A percentile compares a stretch with the other conserved stretches of the same genome.
phyloP scores from a whole-genome alignment of 2,888 invertebrate species.

The Platycheirus albimanus region DNA sequence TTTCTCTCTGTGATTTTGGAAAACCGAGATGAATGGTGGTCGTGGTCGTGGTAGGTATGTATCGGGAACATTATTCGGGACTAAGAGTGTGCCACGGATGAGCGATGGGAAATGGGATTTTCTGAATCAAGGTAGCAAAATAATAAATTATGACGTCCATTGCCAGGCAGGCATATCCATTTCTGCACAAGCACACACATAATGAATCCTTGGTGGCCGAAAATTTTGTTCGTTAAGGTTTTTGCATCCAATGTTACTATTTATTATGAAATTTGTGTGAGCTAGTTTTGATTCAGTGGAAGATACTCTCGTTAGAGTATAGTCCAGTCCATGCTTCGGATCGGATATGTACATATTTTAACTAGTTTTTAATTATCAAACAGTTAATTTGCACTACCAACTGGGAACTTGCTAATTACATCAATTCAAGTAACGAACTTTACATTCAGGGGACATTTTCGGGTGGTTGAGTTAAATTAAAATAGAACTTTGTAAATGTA shows the following conservation, averaged over 20 bases:
- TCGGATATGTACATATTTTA: conserved; percentile 35
- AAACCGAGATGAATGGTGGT: conserved; percentile 8
- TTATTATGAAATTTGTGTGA: conserved; percentile 5
- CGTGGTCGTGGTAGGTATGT: conserved; percentile 13
- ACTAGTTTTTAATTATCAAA: conserved; percentile 68
- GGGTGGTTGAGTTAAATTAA: conserved; percentile 3
- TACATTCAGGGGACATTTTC: conserved; percentile 2
- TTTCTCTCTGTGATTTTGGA: conserved; percentile 12
- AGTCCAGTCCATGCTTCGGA: neutral
- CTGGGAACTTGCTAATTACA: conserved; percentile 63
- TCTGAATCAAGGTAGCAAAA: conserved; percentile 65
- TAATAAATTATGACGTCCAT: conserved; percentile 60
- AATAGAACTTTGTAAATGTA: neutral
- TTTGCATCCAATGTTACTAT: conserved; percentile 10
- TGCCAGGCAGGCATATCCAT: conserved; percentile 26
- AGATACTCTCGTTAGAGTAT: neutral
- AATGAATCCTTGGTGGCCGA: conserved; percentile 44
- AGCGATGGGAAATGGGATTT: conserved; percentile 61
- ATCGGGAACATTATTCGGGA: too few relatives aligned
- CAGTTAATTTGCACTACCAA: conserved; percentile 53
- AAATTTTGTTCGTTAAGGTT: conserved; percentile 3
- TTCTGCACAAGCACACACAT: conserved; percentile 24
- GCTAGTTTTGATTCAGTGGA: neutral
- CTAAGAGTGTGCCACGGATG: conserved; percentile 52
- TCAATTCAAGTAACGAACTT: conserved; percentile 13